Conservation (phyloP, 2,888 invertebrate genomes). For the Nephrotoma flavescens region DNA sequence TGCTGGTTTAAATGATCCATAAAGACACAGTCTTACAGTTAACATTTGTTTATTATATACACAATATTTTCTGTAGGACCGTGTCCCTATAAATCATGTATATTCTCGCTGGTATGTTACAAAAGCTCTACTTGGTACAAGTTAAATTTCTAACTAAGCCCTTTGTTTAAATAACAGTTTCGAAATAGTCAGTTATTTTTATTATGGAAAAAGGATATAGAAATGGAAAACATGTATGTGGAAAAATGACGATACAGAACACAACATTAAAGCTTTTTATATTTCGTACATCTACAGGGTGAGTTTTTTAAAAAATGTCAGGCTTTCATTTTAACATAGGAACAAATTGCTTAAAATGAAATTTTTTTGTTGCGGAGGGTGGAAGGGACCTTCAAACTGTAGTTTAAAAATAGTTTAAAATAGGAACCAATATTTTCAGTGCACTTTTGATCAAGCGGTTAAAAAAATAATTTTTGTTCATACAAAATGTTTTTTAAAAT, state of each 20-base stretch:
- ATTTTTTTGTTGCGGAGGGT: no score
- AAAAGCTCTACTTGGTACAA: neutral
- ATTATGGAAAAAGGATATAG: neutral
- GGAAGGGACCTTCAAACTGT: no score
- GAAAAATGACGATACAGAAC: neutral
- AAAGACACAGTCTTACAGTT: constrained; percentile 36
- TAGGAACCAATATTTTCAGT: no score
- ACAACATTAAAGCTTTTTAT: neutral
- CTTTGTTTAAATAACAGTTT: neutral
- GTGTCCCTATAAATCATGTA: constrained; percentile 27
- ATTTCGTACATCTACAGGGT: neutral
- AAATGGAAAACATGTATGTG: neutral
- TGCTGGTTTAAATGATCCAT: neutral
- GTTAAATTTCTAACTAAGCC: neutral
- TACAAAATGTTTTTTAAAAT: no score
- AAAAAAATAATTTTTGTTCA: no score
- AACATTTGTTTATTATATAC: constrained; percentile 27
- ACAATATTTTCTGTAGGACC: constrained; percentile 36
- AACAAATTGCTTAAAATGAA: no score
- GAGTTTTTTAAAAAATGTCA: no score
- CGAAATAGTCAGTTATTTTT: neutral
- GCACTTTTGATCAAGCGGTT: no score
- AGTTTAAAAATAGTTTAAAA: no score
- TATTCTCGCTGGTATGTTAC: neutral
- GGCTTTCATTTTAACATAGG: no score